Evolutionary conservation across 2,888 invertebrate genomes (phyloP).

Genomic region (Conops quadrifasciatus): DNA sequence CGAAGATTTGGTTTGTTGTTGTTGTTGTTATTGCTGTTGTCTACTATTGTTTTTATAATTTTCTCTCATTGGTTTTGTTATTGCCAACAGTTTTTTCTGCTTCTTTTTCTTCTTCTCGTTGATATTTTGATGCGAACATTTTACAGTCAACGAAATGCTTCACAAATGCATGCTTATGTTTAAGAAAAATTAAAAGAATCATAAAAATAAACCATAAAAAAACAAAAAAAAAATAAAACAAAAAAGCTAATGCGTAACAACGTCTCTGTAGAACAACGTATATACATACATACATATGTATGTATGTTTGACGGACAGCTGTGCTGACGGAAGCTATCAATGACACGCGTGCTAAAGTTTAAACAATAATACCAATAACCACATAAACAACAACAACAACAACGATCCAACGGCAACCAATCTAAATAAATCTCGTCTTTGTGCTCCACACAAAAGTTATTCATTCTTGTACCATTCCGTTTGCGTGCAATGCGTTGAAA

Average conservation of each 20-base stretch:
- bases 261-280: too few relatives aligned
- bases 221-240: background rate
- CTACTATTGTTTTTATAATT: too few relatives aligned
- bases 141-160: too few relatives aligned
- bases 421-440: background rate
- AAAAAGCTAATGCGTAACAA: too few relatives aligned
- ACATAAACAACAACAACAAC: background rate
- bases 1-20: background rate
- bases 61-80: too few relatives aligned
- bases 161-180: too few relatives aligned
- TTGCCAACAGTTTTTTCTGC: too few relatives aligned
- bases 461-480: background rate
- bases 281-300: too few relatives aligned
- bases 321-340: background rate
- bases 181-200: too few relatives aligned
- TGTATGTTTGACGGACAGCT: background rate
- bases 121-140: too few relatives aligned
- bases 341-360: conserved; percentile 12
- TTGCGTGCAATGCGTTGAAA: background rate
- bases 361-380: conserved; percentile 7
- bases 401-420: background rate
- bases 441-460: too few relatives aligned
- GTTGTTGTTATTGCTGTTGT: background rate
- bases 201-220: background rate
- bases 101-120: too few relatives aligned